Conservation (phyloP, 92 coral and sea anemone genomes). For the Bergia sp. region DNA sequence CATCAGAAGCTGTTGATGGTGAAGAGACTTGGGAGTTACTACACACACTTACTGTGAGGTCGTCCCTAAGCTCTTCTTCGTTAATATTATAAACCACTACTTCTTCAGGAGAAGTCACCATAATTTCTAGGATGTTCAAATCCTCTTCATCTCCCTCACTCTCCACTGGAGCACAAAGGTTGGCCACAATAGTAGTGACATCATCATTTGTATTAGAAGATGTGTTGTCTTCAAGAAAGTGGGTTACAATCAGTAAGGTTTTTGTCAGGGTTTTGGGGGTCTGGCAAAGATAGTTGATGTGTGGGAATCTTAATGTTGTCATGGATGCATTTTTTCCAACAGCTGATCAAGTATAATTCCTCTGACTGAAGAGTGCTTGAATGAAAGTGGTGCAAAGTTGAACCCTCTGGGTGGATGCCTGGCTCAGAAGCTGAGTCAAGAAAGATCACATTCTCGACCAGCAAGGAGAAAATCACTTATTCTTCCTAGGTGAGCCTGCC, state of each 20-base stretch:
- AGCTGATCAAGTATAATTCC: constrained; percentile 42
- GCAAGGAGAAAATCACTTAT: constrained; percentile 52
- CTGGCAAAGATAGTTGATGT: background rate
- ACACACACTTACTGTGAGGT: background rate
- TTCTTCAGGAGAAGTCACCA: background rate
- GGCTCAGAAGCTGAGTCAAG: constrained; percentile 43
- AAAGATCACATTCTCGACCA: constrained; percentile 51
- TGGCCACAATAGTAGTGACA: too few relatives aligned
- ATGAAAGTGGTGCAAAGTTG: constrained; percentile 62
- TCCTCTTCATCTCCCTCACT: background rate
- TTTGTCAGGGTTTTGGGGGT: background rate
- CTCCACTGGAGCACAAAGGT: too few relatives aligned
- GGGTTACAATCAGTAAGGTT: background rate
- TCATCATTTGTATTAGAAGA: too few relatives aligned
- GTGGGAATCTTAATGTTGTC: background rate
- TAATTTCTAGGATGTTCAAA: background rate
- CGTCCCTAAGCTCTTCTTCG: background rate
- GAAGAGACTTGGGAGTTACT: too few relatives aligned
- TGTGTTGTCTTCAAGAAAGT: background rate
- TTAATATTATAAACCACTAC: background rate
- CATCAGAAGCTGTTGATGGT: too few relatives aligned
- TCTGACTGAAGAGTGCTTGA: constrained; percentile 51
- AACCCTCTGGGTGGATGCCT: constrained; percentile 5
- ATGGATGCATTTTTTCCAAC: constrained; percentile 49
- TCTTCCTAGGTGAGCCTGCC: constrained; percentile 60